Conservation (phyloP, 2,113 vertebrate species). For the Melanerpes aurifrons region DNA sequence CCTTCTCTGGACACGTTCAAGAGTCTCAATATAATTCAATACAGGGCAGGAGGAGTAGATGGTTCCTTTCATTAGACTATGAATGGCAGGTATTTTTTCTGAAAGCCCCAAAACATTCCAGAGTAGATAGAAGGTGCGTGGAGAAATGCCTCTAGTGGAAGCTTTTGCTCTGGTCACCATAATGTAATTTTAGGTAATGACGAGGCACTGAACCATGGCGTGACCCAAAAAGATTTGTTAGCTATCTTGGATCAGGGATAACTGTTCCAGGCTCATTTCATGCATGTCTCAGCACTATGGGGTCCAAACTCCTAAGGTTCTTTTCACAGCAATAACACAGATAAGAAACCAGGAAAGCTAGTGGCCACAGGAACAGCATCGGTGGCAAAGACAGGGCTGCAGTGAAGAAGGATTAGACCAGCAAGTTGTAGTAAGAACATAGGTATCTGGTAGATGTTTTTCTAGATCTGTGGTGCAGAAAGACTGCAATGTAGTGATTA, state of each 20-base stretch:
- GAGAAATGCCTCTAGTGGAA: constrained; percentile 15
- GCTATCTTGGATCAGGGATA: neutral
- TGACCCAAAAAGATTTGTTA: neutral
- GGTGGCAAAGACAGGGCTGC: neutral
- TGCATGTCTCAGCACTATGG: neutral
- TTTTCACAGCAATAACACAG: neutral
- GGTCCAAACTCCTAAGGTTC: constrained; percentile 6
- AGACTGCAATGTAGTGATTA: neutral
- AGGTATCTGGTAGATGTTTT: neutral
- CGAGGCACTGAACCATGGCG: neutral
- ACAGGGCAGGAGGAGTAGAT: neutral
- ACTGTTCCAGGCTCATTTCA: neutral
- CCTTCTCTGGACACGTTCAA: too few species aligned
- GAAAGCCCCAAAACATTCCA: neutral
- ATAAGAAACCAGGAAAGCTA: neutral
- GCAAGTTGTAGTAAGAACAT: neutral
- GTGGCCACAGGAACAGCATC: neutral
- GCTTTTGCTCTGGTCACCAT: neutral
- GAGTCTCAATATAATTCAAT: neutral
- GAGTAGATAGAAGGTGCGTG: neutral
- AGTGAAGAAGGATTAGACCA: neutral
- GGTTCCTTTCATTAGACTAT: neutral
- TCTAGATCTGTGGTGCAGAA: neutral
- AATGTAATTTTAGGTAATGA: neutral
- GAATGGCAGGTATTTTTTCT: neutral